Evolutionary conservation across 2,888 invertebrate species (phyloP).

Genomic region (Periphyllus acericola): DNA sequence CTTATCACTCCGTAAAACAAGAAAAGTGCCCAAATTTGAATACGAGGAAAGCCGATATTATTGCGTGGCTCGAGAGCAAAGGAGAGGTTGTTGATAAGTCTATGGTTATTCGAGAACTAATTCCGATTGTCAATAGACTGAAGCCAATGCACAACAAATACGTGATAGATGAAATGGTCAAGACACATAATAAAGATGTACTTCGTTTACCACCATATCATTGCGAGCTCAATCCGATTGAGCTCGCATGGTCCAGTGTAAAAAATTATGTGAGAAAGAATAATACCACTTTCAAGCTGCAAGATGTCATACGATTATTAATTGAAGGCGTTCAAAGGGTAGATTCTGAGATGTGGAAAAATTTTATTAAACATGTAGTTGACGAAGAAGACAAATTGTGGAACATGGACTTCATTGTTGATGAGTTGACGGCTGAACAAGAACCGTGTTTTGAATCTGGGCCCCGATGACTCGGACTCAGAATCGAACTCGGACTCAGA

Average conservation of each 20-base stretch:
- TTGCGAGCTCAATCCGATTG: constrained; percentile 45
- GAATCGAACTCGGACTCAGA: neutral
- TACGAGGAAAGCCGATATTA: constrained; percentile 1
- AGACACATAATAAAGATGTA: constrained; percentile 39
- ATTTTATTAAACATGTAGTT: constrained; percentile 16
- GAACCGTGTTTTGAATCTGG: neutral
- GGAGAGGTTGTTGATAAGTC: neutral
- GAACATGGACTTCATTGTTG: constrained; percentile 24
- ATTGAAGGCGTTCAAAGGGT: constrained; percentile 1
- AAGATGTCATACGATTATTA: constrained; percentile 7
- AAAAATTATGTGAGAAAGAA: constrained; percentile 26
- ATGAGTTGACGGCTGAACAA: neutral
- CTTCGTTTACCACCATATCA: constrained; percentile 38
- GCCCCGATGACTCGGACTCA: neutral
- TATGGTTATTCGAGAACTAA: neutral
- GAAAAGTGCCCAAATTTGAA: neutral
- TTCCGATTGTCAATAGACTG: neutral
- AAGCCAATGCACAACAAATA: neutral
- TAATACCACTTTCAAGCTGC: constrained; percentile 33
- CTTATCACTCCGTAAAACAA: neutral
- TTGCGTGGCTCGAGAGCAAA: neutral
- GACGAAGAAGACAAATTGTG: constrained; percentile 27
- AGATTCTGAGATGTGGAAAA: constrained; percentile 25
- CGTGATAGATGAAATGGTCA: constrained; percentile 22
- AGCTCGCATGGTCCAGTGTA: constrained; percentile 16